Evolutionary conservation across 2,888 invertebrate genomes (phyloP), one percentile per base, ranked within the genome.

Genomic region (Galerucella pusilla): DNA sequence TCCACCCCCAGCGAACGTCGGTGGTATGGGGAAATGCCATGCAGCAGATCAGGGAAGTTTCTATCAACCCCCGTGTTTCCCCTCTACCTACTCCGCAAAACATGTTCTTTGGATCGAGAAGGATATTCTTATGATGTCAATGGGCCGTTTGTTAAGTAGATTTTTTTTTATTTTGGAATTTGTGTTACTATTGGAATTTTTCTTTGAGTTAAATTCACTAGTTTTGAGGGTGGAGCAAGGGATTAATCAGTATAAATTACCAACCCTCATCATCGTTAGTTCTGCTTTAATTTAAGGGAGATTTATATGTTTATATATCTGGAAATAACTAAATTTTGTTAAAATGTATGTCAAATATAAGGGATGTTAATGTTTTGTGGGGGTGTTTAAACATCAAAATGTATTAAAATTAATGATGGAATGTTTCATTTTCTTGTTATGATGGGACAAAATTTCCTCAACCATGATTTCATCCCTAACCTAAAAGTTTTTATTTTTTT

Each of bases 21-120:
- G 69, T 46, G 75, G 75, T 73, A 72, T 75, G 77, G 72, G 77
- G 77, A 73, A 72, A 75, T 77, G 77, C 75, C 77, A 72, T 73
- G 75, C 69, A 66, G 75, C 67, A 72, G 75, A 73, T 75, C 75
- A 69, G 75, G 75, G 75, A 68, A 67, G 66, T 74, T 71, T 66
- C 71, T 70, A 66, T 74, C 59, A 64, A 65, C n/a, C 46, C 70
- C 66, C 65, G 42, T 54, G 60, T 28, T 20, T 35, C 68, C 66
- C 64, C 54, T 45, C 52, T 63, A 20, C 63, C 49, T 60, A 35
- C 59, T 46, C 65, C 72, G 66, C 54, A 49, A 45, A 66, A 72
- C 72, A 67, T 72, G 72, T 72, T 72, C 72, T 72, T 72, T 12
- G 66, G 66, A 72, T 72, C 70, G 70, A 63, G 63, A 49, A 54